Conservation (phyloP, 2,888 invertebrate genomes). For the Perizoma affinitatum region DNA sequence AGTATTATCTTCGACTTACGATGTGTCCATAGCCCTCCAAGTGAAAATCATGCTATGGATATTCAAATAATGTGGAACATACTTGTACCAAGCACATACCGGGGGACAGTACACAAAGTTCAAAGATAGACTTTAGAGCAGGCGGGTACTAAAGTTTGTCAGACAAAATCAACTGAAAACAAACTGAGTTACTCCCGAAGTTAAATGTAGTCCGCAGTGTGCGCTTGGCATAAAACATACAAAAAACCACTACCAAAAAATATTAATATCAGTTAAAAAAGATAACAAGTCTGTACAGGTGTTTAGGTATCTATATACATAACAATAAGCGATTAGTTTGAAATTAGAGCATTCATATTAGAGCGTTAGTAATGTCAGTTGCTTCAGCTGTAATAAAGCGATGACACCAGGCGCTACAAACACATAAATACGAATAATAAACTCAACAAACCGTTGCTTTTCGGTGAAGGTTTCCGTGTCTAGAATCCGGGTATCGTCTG, state of each 20-base stretch:
- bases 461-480: slow-evolving; percentile 74
- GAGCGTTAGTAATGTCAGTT: slow-evolving; percentile 53
- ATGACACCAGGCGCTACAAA: slow-evolving; percentile 51
- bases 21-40: slow-evolving; percentile 7
- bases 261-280: neutral
- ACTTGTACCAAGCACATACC: too few relatives aligned
- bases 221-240: neutral
- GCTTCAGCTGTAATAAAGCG: slow-evolving; percentile 51
- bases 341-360: slow-evolving; percentile 18
- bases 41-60: slow-evolving; percentile 8
- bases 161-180: too few relatives aligned
- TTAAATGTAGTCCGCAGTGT: neutral
- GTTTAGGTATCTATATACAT: slow-evolving; percentile 9
- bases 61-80: neutral
- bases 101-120: too few relatives aligned
- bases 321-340: slow-evolving; percentile 27
- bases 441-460: slow-evolving; percentile 78
- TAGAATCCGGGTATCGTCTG: slow-evolving; percentile 83
- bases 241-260: neutral
- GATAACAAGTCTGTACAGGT: slow-evolving; percentile 10
- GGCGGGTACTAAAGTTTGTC: too few relatives aligned
- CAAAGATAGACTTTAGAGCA: too few relatives aligned
- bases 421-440: slow-evolving; percentile 57
- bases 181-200: neutral
- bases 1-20: slow-evolving; percentile 7